These are phyloP conservation scores for Dinocampus coccinellae DNA, from an alignment of 2,888 invertebrate genomes.

Conservation along the genomic window DNA sequence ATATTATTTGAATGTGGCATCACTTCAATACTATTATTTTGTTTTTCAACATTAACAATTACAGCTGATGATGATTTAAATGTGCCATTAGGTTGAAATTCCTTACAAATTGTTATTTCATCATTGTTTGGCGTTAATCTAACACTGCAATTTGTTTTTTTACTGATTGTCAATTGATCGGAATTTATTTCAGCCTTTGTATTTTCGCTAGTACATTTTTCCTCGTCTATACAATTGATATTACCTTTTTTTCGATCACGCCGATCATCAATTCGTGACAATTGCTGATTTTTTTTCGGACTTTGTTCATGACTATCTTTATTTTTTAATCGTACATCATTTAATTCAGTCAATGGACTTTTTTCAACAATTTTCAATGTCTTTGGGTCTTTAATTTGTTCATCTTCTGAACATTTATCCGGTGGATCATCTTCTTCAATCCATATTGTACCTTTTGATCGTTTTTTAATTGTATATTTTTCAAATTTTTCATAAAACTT, in stretches of 20 bases:
- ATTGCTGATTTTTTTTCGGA: conserved; percentile 39
- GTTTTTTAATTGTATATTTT: conserved; percentile 65
- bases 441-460: conserved; percentile 67
- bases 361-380: conserved; percentile 34
- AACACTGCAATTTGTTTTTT: conserved; percentile 2
- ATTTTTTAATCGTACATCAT: conserved; percentile 32
- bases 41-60: neutral
- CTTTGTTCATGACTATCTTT: conserved; percentile 41
- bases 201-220: conserved; percentile 30
- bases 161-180: conserved; percentile 2
- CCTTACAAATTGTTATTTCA: conserved; percentile 20
- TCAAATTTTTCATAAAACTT: conserved; percentile 64
- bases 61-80: conserved; percentile 12
- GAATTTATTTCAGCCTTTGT: neutral
- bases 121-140: conserved; percentile 11
- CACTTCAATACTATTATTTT: neutral
- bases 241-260: conserved; percentile 33
- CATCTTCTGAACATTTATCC: conserved; percentile 51
- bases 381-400: conserved; percentile 43
- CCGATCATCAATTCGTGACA: conserved; percentile 39
- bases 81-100: conserved; percentile 18
- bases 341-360: conserved; percentile 34
- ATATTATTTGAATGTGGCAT: conserved; percentile 11
- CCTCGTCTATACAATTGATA: neutral
- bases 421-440: conserved; percentile 62